A percentile compares a stretch with the other conserved stretches of the same genome.
phyloP scores from a whole-genome alignment of 1,140 invertebrate species.

The Caenorhabditis latens region DNA sequence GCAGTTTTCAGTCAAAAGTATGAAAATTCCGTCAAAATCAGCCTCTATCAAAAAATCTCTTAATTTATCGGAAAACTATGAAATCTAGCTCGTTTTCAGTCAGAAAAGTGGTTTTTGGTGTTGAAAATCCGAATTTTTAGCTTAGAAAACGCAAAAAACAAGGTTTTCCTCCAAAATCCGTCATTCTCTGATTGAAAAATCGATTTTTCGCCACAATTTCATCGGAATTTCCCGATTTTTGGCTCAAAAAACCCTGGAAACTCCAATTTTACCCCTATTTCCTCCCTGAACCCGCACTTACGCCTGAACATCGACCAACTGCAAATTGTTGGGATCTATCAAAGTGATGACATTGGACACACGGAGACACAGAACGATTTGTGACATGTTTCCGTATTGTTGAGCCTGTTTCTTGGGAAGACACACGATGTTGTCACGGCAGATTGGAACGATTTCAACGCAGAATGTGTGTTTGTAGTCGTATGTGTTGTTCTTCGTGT shows the following conservation, averaged over 20 bases:
- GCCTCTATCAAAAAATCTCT: too few relatives aligned
- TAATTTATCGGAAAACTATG: too few relatives aligned
- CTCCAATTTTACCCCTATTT: neutral
- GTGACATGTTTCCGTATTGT: constrained; percentile 90
- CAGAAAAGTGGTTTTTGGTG: too few relatives aligned
- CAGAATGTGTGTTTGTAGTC: constrained; percentile 91
- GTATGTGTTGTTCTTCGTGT: constrained; percentile 94
- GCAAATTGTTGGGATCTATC: constrained; percentile 91
- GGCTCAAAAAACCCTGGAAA: neutral
- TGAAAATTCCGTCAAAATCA: too few relatives aligned
- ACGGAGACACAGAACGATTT: constrained; percentile 89
- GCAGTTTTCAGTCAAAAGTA: too few relatives aligned
- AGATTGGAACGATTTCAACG: constrained; percentile 95
- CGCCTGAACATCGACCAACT: constrained; percentile 82
- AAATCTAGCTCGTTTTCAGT: too few relatives aligned
- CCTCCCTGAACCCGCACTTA: constrained; percentile 59
- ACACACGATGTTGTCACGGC: constrained; percentile 92
- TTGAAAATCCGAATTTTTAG: too few relatives aligned
- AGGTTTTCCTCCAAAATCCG: too few relatives aligned
- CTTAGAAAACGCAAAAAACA: too few relatives aligned
- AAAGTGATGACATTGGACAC: constrained; percentile 91
- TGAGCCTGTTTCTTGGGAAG: constrained; percentile 89
- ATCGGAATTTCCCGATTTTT: constrained; percentile 10
- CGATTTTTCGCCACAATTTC: constrained; percentile 82
- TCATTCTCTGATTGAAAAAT: too few relatives aligned